Base-by-base conservation (phyloP, 1,140 invertebrate genomes). In the Aphelinus atriplicis region DNA sequence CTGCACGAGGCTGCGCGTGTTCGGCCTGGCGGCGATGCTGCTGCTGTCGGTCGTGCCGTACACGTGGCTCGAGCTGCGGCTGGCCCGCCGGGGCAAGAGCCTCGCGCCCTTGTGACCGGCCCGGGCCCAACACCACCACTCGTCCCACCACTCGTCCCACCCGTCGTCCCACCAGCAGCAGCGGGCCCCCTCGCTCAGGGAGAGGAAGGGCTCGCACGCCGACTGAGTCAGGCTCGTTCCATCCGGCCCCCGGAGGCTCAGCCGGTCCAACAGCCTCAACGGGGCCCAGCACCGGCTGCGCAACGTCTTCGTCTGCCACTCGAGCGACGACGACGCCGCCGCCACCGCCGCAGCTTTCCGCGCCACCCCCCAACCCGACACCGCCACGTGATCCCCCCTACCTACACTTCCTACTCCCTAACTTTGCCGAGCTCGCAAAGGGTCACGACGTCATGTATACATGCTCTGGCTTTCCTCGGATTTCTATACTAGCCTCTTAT, bases 1-100 rank as follows among this genome's bases (percentile, higher is more conserved):
- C 5, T 90, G 89, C 77, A 89, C 87, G 9, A 80, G 82, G 10
- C 62, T 86, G 9, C 84, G 89, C 43, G 83, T 90, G 3, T 83
- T 89, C 7, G 85, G 84, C 4, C 81, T 90, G 1, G 84, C 85
- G 7, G 79, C 63, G 2, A 84, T 86, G 60, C 75, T 90, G 3
- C 57, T 88, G 6, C 73, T 89, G 3, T 84, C 87, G 3, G 83
- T 88, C 2, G 72, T 84, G 6, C 86, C 88, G 47, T 88, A 89
- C 76, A 80, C 83, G 26, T 88, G 84, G 84, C 82, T 87, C 42
- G 89, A 89, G 70, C 77, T 84, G n/a, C 80, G 82, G 65, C 71
- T 88, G 9, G 80, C 82, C 0, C 83, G 83, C 61, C 81, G 82
- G 5, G 83, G 83, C 3, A 77, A 86, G 71, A 83, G 79, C 6